A percentile compares a stretch with the other conserved stretches of the same genome.
Evolutionary conservation across 2,797 vertebrate species (phyloP).

Genomic region (Arctocebus calabarensis): DNA sequence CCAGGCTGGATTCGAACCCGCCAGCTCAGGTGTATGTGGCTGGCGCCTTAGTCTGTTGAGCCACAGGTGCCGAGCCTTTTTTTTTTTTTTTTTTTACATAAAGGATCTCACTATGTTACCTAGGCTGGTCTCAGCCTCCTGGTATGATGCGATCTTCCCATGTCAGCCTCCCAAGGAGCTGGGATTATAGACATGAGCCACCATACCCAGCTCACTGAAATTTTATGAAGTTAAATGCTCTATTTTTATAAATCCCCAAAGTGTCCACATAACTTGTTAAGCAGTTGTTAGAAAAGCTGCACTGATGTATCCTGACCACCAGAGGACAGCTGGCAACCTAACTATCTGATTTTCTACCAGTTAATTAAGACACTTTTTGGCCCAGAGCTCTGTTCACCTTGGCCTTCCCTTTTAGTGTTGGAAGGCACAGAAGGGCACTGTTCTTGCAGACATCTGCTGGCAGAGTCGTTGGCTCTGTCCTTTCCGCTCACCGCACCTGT

Average conservation of each 20-base stretch:
- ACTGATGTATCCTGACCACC: neutral
- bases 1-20: too few relatives aligned
- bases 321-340: constrained; percentile 25
- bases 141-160: too few relatives aligned
- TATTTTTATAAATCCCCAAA: neutral
- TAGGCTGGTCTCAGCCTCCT: too few relatives aligned
- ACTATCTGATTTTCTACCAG: neutral
- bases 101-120: too few relatives aligned
- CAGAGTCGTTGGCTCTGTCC: neutral
- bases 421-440: neutral
- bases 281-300: neutral
- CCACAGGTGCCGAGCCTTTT: too few relatives aligned
- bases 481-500: neutral
- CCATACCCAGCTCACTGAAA: neutral
- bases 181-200: neutral
- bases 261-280: neutral
- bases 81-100: too few relatives aligned
- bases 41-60: too few relatives aligned
- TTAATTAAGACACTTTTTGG: neutral
- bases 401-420: neutral
- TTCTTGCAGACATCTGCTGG: neutral
- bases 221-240: constrained; percentile 44
- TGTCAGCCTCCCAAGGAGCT: neutral
- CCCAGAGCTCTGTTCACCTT: neutral
- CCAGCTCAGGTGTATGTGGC: too few relatives aligned